Evolutionary conservation across 1,140 invertebrate species (phyloP).

Genomic region (Anastatus disparis): DNA sequence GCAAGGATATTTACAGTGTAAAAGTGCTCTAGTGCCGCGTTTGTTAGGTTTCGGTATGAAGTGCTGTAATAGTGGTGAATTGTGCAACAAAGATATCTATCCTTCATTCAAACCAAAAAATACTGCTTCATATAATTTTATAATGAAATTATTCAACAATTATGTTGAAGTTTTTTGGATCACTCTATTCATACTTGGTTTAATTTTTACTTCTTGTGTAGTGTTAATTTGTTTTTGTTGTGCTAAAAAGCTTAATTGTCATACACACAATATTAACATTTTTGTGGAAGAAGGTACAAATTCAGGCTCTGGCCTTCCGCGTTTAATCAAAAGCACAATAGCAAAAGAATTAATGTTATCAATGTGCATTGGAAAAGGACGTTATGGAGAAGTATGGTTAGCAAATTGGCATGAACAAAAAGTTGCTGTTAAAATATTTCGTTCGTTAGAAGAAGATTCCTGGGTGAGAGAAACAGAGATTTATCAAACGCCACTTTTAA

Average conservation of each 20-base stretch:
- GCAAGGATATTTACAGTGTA: constrained; percentile 89
- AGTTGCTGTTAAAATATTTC: constrained; percentile 92
- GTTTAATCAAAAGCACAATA: constrained; percentile 93
- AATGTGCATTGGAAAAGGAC: constrained; percentile 88
- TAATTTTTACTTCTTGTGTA: constrained; percentile 71
- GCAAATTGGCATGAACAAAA: constrained; percentile 85
- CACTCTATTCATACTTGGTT: constrained; percentile 74
- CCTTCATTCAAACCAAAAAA: constrained; percentile 76
- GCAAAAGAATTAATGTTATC: constrained; percentile 91
- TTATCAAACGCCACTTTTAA: constrained; percentile 90
- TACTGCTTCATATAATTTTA: constrained; percentile 72
- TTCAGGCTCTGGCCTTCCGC: constrained; percentile 89
- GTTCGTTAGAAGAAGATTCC: constrained; percentile 86
- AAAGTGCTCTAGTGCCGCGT: constrained; percentile 84
- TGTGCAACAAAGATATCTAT: constrained; percentile 83
- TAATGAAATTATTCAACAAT: too few species aligned
- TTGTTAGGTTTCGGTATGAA: constrained; percentile 81
- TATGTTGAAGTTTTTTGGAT: too few species aligned
- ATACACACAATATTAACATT: constrained; percentile 69
- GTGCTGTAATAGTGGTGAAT: constrained; percentile 83
- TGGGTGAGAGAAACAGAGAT: constrained; percentile 93
- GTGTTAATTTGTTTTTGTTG: constrained; percentile 70
- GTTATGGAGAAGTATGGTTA: constrained; percentile 91
- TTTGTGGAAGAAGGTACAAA: constrained; percentile 87
- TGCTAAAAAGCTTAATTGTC: constrained; percentile 69